phyloP scores from a whole-genome alignment of 2,797 vertebrate species.

The Manis pentadactyla region DNA sequence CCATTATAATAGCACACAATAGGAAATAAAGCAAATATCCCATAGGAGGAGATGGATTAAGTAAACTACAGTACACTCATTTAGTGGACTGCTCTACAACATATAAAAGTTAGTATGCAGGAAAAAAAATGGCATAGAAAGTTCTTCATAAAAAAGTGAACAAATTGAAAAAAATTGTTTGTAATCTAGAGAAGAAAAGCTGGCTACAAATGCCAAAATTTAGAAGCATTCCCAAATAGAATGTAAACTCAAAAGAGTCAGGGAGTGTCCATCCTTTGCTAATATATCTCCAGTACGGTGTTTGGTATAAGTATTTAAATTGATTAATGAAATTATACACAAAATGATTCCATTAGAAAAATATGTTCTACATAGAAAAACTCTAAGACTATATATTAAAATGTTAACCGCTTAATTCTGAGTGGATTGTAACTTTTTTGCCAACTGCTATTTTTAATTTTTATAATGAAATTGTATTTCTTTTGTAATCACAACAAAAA shows the following conservation, averaged over 20 bases:
- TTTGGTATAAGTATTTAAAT: neutral
- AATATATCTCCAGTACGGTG: neutral
- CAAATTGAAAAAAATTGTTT: neutral
- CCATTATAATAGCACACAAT: neutral
- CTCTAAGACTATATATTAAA: conserved; percentile 36
- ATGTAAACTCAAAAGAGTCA: neutral
- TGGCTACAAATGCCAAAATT: neutral
- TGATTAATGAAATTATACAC: neutral
- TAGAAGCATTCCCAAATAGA: neutral
- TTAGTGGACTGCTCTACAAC: neutral
- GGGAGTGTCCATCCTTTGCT: neutral
- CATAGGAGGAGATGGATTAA: neutral
- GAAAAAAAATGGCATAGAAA: neutral
- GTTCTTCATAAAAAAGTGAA: neutral
- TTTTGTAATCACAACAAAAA: conserved; percentile 54
- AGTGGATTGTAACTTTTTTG: neutral
- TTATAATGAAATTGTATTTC: conserved; percentile 16
- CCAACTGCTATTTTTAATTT: neutral
- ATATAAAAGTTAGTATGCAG: neutral
- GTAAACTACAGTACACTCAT: neutral
- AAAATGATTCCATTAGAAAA: neutral
- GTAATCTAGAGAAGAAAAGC: conserved; percentile 12
- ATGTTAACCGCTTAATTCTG: conserved; percentile 24
- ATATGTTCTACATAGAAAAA: neutral
- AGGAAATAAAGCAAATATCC: neutral